Evolutionary conservation across 2,113 vertebrate species (phyloP).

Genomic region (Piaya cayana): DNA sequence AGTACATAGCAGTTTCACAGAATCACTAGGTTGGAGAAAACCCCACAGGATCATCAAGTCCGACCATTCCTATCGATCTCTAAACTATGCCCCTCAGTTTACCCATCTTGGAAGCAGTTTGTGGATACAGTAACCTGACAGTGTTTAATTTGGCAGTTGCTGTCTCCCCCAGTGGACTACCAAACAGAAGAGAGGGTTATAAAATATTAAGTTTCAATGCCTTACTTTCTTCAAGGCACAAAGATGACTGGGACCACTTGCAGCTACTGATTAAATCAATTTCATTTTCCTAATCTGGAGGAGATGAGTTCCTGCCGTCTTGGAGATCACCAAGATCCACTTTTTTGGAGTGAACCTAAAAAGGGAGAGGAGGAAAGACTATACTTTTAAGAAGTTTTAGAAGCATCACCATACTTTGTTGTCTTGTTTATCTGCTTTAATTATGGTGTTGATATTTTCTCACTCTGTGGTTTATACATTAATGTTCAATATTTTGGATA

Average conservation of each 20-base stretch:
- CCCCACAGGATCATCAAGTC: no score
- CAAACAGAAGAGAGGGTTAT: not conserved
- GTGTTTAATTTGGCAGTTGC: not conserved
- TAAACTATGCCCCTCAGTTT: not conserved
- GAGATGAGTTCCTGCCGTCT: not conserved
- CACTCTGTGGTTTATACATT: rapidly evolving
- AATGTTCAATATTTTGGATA: not conserved
- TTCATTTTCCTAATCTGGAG: not conserved
- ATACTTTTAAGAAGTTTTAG: not conserved
- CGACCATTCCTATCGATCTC: no score
- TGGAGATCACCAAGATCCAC: not conserved
- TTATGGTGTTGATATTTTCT: not conserved
- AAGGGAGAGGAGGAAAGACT: not conserved
- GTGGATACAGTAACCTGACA: not conserved
- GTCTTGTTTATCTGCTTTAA: not conserved
- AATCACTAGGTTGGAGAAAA: no score
- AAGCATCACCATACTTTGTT: not conserved
- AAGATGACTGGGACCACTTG: not conserved
- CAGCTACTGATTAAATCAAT: not conserved
- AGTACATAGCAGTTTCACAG: not conserved
- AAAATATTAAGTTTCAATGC: not conserved
- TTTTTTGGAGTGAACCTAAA: not conserved
- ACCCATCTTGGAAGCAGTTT: not conserved
- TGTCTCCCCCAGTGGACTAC: not conserved
- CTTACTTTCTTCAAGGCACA: not conserved